phyloP scores from a whole-genome alignment of 2,113 vertebrate genomes.

The Cyprinodon brontotheroides region DNA sequence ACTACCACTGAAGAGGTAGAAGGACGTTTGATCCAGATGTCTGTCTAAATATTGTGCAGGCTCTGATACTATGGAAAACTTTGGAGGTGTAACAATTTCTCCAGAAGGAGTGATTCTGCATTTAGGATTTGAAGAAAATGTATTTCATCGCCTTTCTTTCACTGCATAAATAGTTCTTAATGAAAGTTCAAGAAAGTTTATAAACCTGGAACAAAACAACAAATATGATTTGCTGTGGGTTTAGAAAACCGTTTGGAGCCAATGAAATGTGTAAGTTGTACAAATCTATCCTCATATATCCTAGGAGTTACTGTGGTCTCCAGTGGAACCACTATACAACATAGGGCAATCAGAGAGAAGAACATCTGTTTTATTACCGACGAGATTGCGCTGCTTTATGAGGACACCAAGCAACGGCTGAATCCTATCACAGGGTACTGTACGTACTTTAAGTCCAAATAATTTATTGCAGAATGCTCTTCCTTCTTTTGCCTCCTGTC shows the following conservation, averaged over 20 bases:
- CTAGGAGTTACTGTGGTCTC: conserved; percentile 2
- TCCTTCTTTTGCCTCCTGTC: conserved; percentile 62
- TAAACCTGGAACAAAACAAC: neutral
- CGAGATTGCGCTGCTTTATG: conserved; percentile 76
- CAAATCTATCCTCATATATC: conserved; percentile 15
- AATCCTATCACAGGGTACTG: conserved; percentile 76
- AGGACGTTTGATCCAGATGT: conserved; percentile 56
- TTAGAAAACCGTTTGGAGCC: conserved; percentile 1
- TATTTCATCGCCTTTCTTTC: neutral
- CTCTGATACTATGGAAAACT: conserved; percentile 28
- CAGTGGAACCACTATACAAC: conserved; percentile 50
- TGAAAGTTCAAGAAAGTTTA: neutral
- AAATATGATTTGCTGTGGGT: conserved; percentile 2
- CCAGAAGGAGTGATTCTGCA: conserved; percentile 30
- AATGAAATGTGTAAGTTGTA: conserved; percentile 10
- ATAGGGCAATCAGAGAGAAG: conserved; percentile 67
- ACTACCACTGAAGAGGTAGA: conserved; percentile 51
- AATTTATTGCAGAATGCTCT: conserved; percentile 79
- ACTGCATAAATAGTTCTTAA: neutral
- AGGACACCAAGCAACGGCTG: conserved; percentile 73
- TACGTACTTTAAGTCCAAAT: conserved; percentile 82
- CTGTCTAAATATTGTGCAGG: conserved; percentile 63
- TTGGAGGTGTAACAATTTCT: conserved; percentile 36
- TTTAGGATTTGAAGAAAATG: neutral
- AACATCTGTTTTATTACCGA: conserved; percentile 77